A percentile compares a stretch with the other conserved stretches of the same genome.
phyloP scores from a whole-genome alignment of 2,113 vertebrate species.

The Malurus alboscapulatus region DNA sequence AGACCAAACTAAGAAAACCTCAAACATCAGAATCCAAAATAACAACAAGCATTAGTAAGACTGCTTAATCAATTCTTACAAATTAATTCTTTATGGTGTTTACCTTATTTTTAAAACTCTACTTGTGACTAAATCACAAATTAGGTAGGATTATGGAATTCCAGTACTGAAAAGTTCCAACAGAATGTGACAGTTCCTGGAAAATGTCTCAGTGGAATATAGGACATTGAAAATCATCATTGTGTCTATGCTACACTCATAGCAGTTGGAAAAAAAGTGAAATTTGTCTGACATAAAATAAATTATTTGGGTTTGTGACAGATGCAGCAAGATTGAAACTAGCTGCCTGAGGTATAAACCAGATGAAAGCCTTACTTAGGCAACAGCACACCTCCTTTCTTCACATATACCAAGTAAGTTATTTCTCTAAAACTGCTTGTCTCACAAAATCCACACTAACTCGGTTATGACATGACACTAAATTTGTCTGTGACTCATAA shows the following conservation, averaged over 20 bases:
- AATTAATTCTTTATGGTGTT: not conserved
- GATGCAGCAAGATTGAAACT: not conserved
- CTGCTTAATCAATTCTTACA: not conserved
- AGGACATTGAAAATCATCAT: not conserved
- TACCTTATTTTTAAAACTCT: not conserved
- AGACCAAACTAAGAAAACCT: not conserved
- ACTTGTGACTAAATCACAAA: not conserved
- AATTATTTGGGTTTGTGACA: not conserved
- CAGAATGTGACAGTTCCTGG: not conserved
- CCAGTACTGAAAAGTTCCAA: not conserved
- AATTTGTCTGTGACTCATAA: constrained; percentile 37
- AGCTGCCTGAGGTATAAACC: not conserved
- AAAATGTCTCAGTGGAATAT: not conserved
- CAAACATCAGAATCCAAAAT: not conserved
- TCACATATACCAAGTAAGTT: not conserved
- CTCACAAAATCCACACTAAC: not conserved
- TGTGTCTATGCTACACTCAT: not conserved
- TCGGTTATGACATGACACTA: not conserved
- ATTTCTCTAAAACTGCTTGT: not conserved
- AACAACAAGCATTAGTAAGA: not conserved
- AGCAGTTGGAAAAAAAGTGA: not conserved
- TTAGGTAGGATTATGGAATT: not conserved
- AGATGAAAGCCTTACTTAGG: not conserved
- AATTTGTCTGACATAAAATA: not conserved
- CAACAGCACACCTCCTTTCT: not conserved